phyloP scores from a whole-genome alignment of 2,113 vertebrate genomes.

The Hippopotamus amphibius region DNA sequence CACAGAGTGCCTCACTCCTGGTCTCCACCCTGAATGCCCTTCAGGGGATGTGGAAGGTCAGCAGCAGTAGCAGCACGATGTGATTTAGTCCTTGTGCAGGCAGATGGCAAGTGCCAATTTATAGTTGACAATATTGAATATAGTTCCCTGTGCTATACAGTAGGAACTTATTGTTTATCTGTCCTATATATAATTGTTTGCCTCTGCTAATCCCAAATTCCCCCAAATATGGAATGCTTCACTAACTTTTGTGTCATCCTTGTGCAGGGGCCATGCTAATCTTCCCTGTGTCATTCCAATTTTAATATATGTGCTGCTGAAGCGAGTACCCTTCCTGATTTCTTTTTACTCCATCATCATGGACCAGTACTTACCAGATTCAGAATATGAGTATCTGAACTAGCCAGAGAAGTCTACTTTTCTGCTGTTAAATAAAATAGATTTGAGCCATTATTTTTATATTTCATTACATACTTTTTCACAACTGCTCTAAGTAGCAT shows the following conservation, averaged over 20 bases:
- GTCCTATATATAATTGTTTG: neutral
- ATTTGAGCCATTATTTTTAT: neutral
- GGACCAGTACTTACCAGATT: neutral
- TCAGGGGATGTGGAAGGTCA: too few species aligned
- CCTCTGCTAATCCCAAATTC: neutral
- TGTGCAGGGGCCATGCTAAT: neutral
- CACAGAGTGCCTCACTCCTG: too few species aligned
- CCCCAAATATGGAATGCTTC: neutral
- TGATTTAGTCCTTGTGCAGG: too few species aligned
- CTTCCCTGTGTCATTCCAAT: neutral
- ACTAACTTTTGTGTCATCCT: neutral
- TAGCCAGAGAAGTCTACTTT: neutral
- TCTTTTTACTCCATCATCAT: neutral
- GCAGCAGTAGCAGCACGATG: too few species aligned
- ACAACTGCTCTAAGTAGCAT: neutral
- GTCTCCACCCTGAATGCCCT: too few species aligned
- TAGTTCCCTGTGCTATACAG: neutral
- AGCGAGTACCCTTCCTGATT: neutral
- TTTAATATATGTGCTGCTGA: neutral
- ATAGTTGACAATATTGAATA: too few species aligned
- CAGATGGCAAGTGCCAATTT: too few species aligned
- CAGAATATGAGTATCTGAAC: neutral
- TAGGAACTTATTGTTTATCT: neutral
- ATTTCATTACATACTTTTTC: neutral
- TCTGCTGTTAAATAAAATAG: slow-evolving; percentile 9